Conservation (phyloP, 2,113 vertebrate genomes). For the Odontesthes bonariensis region DNA sequence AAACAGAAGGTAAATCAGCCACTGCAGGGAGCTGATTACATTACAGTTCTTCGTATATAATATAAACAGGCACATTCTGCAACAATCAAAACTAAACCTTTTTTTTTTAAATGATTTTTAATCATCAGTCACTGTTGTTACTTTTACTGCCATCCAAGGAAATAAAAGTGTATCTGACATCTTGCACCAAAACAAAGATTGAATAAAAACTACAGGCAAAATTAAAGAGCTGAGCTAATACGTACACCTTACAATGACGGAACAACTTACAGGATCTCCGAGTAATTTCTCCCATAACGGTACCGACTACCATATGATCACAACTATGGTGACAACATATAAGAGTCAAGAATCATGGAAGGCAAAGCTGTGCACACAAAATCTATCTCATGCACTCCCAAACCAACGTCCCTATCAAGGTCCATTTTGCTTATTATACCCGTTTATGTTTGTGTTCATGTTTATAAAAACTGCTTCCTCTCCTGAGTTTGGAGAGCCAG, state of each 20-base stretch:
- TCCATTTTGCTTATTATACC: constrained; percentile 10
- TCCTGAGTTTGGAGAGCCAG: constrained; percentile 48
- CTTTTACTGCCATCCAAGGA: background rate
- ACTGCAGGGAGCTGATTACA: constrained; percentile 37
- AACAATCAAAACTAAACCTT: constrained; percentile 1
- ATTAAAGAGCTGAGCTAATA: no score
- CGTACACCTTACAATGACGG: no score
- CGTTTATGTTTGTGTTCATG: constrained; percentile 13
- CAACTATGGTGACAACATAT: no score
- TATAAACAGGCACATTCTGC: constrained; percentile 33
- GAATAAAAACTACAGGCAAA: no score
- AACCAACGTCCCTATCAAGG: background rate
- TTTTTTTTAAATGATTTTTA: background rate
- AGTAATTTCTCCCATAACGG: no score
- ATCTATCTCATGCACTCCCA: background rate
- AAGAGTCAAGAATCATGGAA: no score
- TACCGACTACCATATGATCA: no score
- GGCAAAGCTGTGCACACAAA: background rate
- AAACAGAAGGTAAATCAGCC: constrained; percentile 53
- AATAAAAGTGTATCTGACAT: background rate
- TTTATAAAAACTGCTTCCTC: constrained; percentile 50
- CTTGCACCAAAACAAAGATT: no score
- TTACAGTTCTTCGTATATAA: constrained; percentile 27
- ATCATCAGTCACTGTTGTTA: background rate
- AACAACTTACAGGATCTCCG: no score